Percentiles rank a stretch among this genome's conserved stretches.
Conservation (phyloP, 2,888 invertebrate genomes). For the Gnatocerus cornutus region DNA sequence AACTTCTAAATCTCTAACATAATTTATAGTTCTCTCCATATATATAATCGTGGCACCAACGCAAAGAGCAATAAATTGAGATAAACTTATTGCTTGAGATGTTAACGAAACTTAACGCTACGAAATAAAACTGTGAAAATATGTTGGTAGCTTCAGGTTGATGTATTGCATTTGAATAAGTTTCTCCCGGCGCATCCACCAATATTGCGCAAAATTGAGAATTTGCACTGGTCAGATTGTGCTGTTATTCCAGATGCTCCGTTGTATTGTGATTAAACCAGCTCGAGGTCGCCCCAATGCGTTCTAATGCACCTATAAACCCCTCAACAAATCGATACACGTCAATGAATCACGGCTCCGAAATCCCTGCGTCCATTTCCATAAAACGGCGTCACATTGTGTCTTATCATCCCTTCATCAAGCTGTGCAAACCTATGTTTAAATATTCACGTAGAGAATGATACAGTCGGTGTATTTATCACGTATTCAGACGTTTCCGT, state of each 20-base stretch:
- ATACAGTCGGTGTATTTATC: conserved; percentile 45
- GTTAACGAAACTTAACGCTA: too few species aligned
- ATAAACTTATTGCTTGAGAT: too few species aligned
- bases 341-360: conserved; percentile 11
- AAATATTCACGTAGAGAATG: conserved; percentile 37
- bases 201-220: neutral
- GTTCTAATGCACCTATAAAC: neutral
- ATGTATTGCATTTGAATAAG: too few species aligned
- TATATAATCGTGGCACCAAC: too few species aligned
- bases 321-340: conserved; percentile 12
- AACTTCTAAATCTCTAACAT: too few species aligned
- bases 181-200: neutral
- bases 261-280: neutral
- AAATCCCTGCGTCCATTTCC: conserved; percentile 29
- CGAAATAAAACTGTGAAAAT: too few species aligned
- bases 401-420: conserved; percentile 39
- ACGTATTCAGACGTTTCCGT: conserved; percentile 49
- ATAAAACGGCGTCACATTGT: conserved; percentile 29
- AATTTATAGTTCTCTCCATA: too few species aligned
- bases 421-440: conserved; percentile 40
- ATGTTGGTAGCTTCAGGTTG: too few species aligned
- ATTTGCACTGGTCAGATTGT: neutral
- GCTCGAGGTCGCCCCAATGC: neutral
- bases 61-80: too few species aligned
- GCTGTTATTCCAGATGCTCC: neutral